phyloP scores from a whole-genome alignment of 2,113 vertebrate species.

The Cranoglanis bouderius region DNA sequence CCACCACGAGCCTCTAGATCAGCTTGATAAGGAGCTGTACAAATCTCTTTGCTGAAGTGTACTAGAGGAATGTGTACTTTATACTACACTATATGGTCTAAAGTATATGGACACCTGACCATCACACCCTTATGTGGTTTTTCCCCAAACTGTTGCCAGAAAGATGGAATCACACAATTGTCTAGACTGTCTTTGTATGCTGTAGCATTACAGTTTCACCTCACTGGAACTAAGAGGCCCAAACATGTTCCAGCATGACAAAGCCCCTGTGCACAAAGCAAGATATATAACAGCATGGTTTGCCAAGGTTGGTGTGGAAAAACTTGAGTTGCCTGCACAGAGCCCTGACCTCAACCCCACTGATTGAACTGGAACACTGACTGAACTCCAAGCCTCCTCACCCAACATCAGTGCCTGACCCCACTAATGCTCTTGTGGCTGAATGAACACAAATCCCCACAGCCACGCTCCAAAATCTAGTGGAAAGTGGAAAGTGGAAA shows the following conservation, averaged over 20 bases:
- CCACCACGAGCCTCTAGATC: not conserved
- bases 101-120: not conserved
- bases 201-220: not conserved
- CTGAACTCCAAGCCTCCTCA: not conserved
- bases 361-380: not conserved
- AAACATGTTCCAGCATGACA: not conserved
- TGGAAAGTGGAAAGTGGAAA: not conserved
- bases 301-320: not conserved
- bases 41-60: not conserved
- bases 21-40: not conserved
- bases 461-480: not conserved
- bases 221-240: not conserved
- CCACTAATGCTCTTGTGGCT: not conserved
- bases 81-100: not conserved
- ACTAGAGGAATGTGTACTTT: not conserved
- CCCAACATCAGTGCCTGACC: not conserved
- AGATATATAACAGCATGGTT: not conserved
- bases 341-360: not conserved
- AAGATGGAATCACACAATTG: not conserved
- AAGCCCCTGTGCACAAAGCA: not conserved
- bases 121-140: not conserved
- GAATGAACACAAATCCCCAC: not conserved
- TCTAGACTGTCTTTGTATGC: not conserved
- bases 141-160: not conserved
- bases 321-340: not conserved